Evolutionary conservation across 1,140 invertebrate genomes (phyloP), one percentile per base, ranked within the genome.

Genomic region (Dreissena polymorpha): DNA sequence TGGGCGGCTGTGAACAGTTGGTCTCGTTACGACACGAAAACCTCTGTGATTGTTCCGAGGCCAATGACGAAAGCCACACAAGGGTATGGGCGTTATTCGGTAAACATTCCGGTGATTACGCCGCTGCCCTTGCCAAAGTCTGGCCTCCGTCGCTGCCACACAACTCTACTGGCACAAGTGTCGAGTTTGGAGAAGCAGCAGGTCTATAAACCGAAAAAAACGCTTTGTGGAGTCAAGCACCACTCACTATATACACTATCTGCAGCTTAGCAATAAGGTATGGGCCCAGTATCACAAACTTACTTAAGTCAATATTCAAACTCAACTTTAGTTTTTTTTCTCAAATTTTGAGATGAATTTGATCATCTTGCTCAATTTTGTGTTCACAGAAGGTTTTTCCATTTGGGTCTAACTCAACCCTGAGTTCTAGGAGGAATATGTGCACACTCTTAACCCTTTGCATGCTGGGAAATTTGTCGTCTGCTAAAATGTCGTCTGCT

Each of bases 181-280:
- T 12, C 68, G 10, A 55, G 39, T 39, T 25, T 72, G 3, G 55
- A 73, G 57, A 67, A 65, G n/a, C 53, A 74, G 21, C 79, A 82
- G 57, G 79, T 82, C 8, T 82, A 64, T 49, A 73, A 74, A 55
- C 79, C 79, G 18, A n/a, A 64, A 50, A 53, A 39, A 68, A 14
- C 27, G 14, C 3, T 81, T 39, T 16, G 13, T 7, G 12, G 63
- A 73, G 8, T 82, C 79, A 6, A 57, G 69, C 29, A 82, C 79
- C 13, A 13, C 63, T 13, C 55, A 70, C n/a, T 82, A 82, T 74
- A 82, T 82, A 18, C 23, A 64, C 12, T 72, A 74, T 68, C 23
- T 82, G 53, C 25, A 82, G 68, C 27, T 63, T 67, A 73, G 70
- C 63, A 82, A 82, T 74, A 73, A 82, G 79, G 79, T 82, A 82